Conservation (phyloP, 2,888 invertebrate species). For the Glaucopsyche alexis region DNA sequence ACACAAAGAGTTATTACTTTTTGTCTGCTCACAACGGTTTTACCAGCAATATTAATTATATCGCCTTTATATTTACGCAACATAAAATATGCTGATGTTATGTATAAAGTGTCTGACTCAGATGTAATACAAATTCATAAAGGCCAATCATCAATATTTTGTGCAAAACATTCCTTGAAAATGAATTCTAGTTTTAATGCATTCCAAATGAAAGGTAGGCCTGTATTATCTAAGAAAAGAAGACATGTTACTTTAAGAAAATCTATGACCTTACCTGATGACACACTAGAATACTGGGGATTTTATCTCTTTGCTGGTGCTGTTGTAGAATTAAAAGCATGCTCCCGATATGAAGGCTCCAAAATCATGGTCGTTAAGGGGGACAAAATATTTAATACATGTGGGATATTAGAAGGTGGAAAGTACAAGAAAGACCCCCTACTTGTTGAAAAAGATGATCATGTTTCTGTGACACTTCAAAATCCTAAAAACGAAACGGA, state of each 20-base stretch:
- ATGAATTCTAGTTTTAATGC: conserved; percentile 88
- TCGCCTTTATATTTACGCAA: conserved; percentile 89
- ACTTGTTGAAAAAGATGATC: conserved; percentile 79
- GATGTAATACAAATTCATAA: conserved; percentile 91
- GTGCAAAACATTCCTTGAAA: conserved; percentile 86
- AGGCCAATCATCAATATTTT: conserved; percentile 91
- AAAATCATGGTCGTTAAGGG: conserved; percentile 90
- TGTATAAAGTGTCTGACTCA: conserved; percentile 89
- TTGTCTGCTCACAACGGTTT: conserved; percentile 86
- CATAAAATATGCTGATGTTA: conserved; percentile 87
- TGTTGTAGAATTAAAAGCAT: conserved; percentile 87
- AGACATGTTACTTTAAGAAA: conserved; percentile 89
- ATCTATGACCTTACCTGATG: conserved; percentile 90
- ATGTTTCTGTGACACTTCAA: conserved; percentile 71
- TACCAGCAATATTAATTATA: conserved; percentile 87
- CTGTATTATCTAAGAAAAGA: conserved; percentile 83
- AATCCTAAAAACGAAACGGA: conserved; percentile 50
- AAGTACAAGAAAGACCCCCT: conserved; percentile 82
- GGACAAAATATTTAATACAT: conserved; percentile 87
- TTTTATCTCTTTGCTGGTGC: conserved; percentile 91
- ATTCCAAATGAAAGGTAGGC: conserved; percentile 85
- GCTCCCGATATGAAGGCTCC: conserved; percentile 89
- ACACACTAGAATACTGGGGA: conserved; percentile 93
- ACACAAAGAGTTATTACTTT: conserved; percentile 88
- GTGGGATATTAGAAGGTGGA: conserved; percentile 87